Base-by-base conservation (phyloP, 2,113 vertebrate genomes). In the Dendropsophus ebraccatus region DNA sequence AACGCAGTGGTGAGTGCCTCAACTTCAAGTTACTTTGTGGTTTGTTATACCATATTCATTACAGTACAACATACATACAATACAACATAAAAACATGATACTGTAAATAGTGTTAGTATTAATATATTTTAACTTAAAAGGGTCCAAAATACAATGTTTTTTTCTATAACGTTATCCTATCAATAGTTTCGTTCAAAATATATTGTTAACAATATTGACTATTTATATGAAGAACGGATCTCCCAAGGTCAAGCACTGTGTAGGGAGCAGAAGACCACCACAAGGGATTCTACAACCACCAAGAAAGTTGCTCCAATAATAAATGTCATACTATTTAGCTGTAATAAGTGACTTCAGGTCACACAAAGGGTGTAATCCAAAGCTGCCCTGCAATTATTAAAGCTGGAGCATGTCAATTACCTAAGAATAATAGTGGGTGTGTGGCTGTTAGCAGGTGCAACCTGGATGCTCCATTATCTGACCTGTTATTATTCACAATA, bases 401-500 rank as follows among this genome's bases (percentile, higher is more conserved):
- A 70, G 35, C 32, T 58, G 50, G 32, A 54, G 35, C 30, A 74
- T 83, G 30, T 32, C 56, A 83, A 74, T 74, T 74, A 83, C 8
- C 67, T 5, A 52, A 19, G 19, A n/a, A 56, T 83, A 83, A 83
- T 83, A 74, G 69, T 30, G 56, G 69, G 52, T 83, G 82, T 83
- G 82, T 83, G 67, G 65, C 30, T 83, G 82, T 56, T 73, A 56
- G 69, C 82, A 83, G 69, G 82, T 83, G 82, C 52, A 60, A 30
- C 49, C 67, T 41, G 19, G 47, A n/a, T 50, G 41, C 25, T 50
- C 52, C 52, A 74, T 83, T 83, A 83, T 35, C 56, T 37, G 32
- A 4, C 37, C 25, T 62, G 37, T 81, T 81, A 81, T 62, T 62
- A 81, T 62, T 45, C 75, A 56, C 28, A 47, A 52, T 52, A 50